Conservation (phyloP, 2,888 invertebrate species). For the Tenthredo livida region DNA sequence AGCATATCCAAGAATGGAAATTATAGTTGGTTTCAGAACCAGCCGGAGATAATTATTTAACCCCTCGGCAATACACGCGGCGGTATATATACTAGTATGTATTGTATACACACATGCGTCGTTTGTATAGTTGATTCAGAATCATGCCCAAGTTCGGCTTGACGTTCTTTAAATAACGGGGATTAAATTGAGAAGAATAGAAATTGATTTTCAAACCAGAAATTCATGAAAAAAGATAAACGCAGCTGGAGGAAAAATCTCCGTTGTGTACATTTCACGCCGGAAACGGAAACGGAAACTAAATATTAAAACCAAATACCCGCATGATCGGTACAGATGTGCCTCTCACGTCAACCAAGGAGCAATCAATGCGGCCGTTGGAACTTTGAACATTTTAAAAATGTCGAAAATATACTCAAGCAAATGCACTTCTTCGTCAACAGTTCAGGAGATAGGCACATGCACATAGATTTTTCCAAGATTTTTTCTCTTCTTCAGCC, state of each 20-base stretch:
- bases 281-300: neutral
- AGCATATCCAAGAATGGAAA: neutral
- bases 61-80: neutral
- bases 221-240: neutral
- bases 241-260: neutral
- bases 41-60: slow-evolving; percentile 19
- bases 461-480: neutral
- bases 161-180: neutral
- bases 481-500: neutral
- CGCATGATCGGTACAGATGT: neutral
- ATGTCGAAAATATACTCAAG: neutral
- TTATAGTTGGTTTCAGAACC: slow-evolving; percentile 1
- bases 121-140: neutral
- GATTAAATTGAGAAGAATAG: neutral
- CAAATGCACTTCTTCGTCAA: neutral
- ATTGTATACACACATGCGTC: neutral
- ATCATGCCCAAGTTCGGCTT: neutral
- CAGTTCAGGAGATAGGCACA: too few relatives aligned
- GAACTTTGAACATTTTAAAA: neutral
- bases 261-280: neutral
- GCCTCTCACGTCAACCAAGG: neutral
- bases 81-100: neutral
- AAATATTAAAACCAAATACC: neutral
- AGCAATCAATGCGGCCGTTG: neutral
- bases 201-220: neutral